phyloP scores from a whole-genome alignment of 2,888 invertebrate genomes.

The Epistrophella euchroma region DNA sequence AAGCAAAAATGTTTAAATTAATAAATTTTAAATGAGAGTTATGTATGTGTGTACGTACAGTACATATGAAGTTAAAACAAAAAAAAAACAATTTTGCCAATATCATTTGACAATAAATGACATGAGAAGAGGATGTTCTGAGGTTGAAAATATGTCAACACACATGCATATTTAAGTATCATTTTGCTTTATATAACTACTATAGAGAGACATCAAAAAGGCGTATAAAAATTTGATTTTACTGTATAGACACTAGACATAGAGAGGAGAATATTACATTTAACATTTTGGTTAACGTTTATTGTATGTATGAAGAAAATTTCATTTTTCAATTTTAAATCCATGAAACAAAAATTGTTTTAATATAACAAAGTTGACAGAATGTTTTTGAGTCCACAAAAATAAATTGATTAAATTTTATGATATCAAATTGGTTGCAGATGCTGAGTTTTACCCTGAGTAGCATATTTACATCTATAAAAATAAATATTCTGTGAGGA shows the following conservation, averaged over 20 bases:
- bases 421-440: not conserved
- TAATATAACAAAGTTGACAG: not conserved
- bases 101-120: slow-evolving; percentile 4
- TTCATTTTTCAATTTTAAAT: not conserved
- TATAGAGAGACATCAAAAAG: not conserved
- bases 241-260: too few relatives aligned
- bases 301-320: not conserved
- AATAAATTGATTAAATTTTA: slow-evolving; percentile 1
- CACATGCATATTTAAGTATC: not conserved
- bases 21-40: not conserved
- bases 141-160: not conserved
- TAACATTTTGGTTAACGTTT: not conserved
- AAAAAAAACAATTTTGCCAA: not conserved
- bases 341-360: not conserved
- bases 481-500: too few relatives aligned
- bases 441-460: too few relatives aligned
- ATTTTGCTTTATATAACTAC: slow-evolving; percentile 1
- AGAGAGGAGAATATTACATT: not conserved
- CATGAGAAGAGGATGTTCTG: not conserved
- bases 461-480: too few relatives aligned
- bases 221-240: not conserved
- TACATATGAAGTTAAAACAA: too few relatives aligned
- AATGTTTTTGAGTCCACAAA: not conserved
- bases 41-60: too few relatives aligned
- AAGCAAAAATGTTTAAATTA: not conserved